Percentiles rank a stretch among this genome's conserved stretches.
Evolutionary conservation across 2,888 invertebrate species (phyloP).

Genomic region (Athalia rosae): DNA sequence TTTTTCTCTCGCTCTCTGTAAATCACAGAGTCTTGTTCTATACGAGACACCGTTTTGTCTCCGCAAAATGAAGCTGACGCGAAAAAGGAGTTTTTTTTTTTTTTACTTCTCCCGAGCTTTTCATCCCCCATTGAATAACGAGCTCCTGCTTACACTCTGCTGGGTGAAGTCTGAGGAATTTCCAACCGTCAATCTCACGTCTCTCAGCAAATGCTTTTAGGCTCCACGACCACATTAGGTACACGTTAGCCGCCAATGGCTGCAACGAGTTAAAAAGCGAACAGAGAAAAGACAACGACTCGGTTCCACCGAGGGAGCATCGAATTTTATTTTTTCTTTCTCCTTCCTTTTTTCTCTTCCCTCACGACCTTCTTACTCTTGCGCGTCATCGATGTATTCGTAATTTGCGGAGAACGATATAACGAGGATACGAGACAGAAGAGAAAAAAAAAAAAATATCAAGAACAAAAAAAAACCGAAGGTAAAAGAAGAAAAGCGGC

Average conservation of each 20-base stretch:
- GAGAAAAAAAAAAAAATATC: not conserved
- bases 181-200: constrained; percentile 3
- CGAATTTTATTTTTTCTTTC: too few relatives aligned
- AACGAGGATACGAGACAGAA: not conserved
- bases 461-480: not conserved
- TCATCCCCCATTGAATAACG: constrained; percentile 3
- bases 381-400: not conserved
- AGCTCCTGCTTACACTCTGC: too few relatives aligned
- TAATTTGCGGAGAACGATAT: not conserved
- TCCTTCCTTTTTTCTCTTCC: too few relatives aligned
- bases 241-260: not conserved
- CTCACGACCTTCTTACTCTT: too few relatives aligned
- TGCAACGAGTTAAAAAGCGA: not conserved
- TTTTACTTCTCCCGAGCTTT: too few relatives aligned
- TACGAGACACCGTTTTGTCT: constrained; percentile 30
- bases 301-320: too few relatives aligned
- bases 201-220: not conserved
- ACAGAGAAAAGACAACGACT: too few relatives aligned
- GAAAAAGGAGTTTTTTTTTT: constrained; percentile 15
- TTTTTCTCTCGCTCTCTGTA: too few relatives aligned
- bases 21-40: constrained; percentile 17
- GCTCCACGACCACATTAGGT: not conserved
- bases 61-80: constrained; percentile 31
- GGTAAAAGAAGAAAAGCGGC: not conserved
- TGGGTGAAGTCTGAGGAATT: constrained; percentile 14